Evolutionary conservation across 2,797 vertebrate species (phyloP), one percentile per base, ranked within the genome.

Genomic region (Myotis daubentonii): DNA sequence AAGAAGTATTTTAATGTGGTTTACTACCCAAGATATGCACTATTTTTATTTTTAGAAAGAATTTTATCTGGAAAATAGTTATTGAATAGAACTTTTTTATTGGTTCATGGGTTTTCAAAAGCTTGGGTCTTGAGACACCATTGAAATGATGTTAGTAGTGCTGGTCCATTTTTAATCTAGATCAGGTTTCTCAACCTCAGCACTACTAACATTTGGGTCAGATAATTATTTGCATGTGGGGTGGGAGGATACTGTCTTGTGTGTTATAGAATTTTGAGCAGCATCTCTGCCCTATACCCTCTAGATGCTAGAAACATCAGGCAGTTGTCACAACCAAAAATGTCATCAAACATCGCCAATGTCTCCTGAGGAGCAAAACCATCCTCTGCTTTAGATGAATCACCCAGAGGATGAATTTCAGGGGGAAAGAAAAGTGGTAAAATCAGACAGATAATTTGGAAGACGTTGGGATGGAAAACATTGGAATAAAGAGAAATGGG

Each of bases 61-160:
- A 17, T 68, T 80, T 87, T 57, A 71, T 65, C 65, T 95, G 89
- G 79, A 87, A 60, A 92, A 36, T 10, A 75, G 6, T 38, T 84
- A 47, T 51, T 55, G n/a, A 85, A 25, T 44, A 76, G 15, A 90
- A 62, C 23, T 44, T 92, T 49, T 70, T 25, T 89, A 79, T 74
- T 81, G 20, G 5, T 53, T 79, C 19, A 23, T 49, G 57, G 19
- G 41, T n/a, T 66, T 30, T 68, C 16, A 19, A 60, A 41, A 41
- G 41, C 51, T 38, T 49, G 20, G 75, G 41, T 47, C 5, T 55
- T n/a, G 17, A 88, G 55, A 72, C 36, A 72, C 12, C 8, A 72
- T 5, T 88, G n/a, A 65, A 89, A 55, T 8, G 2, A 47, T 38
- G 80, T 53, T 55, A 91, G 22, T 55, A n/a, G 82, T n/a, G 62